Conservation (phyloP, 2,888 invertebrate species). For the Tachina fera region DNA sequence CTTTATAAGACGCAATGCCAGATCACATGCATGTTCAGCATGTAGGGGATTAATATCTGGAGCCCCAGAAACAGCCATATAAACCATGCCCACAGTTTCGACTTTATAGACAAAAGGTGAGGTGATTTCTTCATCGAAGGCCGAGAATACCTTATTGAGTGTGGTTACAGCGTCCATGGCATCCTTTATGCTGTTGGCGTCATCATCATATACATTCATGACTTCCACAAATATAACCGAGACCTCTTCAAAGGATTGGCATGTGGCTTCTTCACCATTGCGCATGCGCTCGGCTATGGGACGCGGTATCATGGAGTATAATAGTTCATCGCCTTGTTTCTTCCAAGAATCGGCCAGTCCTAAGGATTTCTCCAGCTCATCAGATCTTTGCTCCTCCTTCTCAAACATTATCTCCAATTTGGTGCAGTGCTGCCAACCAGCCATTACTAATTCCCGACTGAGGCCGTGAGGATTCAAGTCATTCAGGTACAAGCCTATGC, state of each 20-base stretch:
- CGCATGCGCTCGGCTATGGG: conserved; percentile 92
- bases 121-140: conserved; percentile 92
- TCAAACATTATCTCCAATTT: conserved; percentile 92
- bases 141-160: conserved; percentile 93
- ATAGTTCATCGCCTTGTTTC: conserved; percentile 91
- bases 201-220: conserved; percentile 80
- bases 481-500: conserved; percentile 90
- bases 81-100: conserved; percentile 95
- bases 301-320: conserved; percentile 96
- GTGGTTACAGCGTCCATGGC: conserved; percentile 92
- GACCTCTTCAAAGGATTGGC: conserved; percentile 86
- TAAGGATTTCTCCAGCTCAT: conserved; percentile 90
- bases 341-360: conserved; percentile 92
- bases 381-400: conserved; percentile 90
- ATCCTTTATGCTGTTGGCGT: conserved; percentile 81
- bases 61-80: conserved; percentile 96
- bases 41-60: conserved; percentile 90
- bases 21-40: conserved; percentile 90
- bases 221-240: conserved; percentile 82
- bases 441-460: conserved; percentile 91
- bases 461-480: conserved; percentile 94
- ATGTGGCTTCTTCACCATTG: conserved; percentile 90
- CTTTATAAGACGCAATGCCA: conserved; percentile 89
- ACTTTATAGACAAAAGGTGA: conserved; percentile 95
- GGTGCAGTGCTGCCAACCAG: conserved; percentile 93